phyloP scores from a whole-genome alignment of 2,113 vertebrate genomes.

The Psilopsiagon aurifrons region DNA sequence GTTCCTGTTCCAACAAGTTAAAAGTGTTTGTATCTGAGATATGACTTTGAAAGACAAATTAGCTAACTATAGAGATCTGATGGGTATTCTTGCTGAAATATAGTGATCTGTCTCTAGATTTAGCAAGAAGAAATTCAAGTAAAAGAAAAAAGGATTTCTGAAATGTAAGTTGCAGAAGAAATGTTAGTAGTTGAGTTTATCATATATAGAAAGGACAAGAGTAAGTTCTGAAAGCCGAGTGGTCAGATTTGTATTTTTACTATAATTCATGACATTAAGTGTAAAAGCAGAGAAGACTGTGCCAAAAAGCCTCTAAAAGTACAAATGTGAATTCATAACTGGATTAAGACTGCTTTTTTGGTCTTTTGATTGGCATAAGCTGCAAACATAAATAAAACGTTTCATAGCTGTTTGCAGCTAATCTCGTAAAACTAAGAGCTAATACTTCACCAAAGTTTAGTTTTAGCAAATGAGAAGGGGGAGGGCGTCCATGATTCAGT shows the following conservation, averaged over 20 bases:
- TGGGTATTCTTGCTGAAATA: background rate
- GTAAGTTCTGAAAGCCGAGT: background rate
- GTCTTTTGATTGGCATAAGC: background rate
- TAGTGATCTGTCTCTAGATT: background rate
- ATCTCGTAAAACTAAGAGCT: background rate
- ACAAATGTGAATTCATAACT: background rate
- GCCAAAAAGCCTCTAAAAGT: background rate
- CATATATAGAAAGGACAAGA: background rate
- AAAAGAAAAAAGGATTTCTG: background rate
- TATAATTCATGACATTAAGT: background rate
- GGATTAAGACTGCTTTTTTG: background rate
- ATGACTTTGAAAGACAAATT: background rate
- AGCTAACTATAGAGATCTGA: background rate
- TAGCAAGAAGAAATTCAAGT: background rate
- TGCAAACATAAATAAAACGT: background rate
- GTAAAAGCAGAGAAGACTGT: background rate
- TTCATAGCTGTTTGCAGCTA: background rate
- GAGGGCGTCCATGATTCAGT: background rate
- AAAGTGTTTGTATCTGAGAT: background rate
- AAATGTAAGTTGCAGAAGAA: background rate
- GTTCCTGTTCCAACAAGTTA: background rate
- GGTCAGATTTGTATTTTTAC: background rate
- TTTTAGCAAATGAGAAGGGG: background rate
- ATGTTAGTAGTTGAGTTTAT: background rate
- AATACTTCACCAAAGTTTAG: background rate